Base-by-base conservation (phyloP, 2,113 vertebrate species). In the Centropus unirufus region DNA sequence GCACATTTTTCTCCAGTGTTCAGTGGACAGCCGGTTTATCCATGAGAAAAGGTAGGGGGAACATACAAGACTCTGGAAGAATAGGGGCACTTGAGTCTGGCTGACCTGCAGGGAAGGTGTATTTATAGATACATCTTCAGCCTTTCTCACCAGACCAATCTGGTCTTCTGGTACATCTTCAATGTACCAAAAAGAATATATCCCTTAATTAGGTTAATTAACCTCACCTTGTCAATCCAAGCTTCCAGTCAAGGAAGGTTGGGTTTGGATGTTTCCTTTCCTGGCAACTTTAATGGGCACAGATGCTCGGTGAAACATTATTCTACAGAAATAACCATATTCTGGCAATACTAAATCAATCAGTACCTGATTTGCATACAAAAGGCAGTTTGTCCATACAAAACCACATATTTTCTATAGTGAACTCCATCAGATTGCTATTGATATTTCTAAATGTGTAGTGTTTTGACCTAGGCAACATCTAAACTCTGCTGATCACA, bases 161-260 rank as follows among this genome's bases (percentile, higher is more conserved):
- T 36, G 36, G 36, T 36, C 36, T 36, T 36, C 36, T 36, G 36
- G 36, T 36, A 36, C 36, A 36, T 27, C 27, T 8, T 40, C 55
- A 92, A 11, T 57, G 51, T 55, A 90, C 40, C 32, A 80, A 81
- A 88, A 39, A 12, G 52, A 39, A 78, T 32, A 8, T 10, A 81
- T 75, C 83, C 64, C 68, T 91, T 75, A 90, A 89, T 80, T 36
- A 80, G 64, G 40, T 62, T 83, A 92, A 74, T 83, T 83, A 89
- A 77, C 39, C 32, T 66, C 8, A 9, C 34, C 7, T 92, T 73
- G n/a, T 26, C 36, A 81, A 78, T 51, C 76, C 69, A 90, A 67
- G 29, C 26, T 83, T 90, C 63, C 55, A 77, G 42, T 29, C 36
- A 83, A 57, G 42, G 64, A 86, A 95, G 57, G 8, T 20, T 20